Conservation (phyloP, 2,797 vertebrate species). For the Remorina albescens region DNA sequence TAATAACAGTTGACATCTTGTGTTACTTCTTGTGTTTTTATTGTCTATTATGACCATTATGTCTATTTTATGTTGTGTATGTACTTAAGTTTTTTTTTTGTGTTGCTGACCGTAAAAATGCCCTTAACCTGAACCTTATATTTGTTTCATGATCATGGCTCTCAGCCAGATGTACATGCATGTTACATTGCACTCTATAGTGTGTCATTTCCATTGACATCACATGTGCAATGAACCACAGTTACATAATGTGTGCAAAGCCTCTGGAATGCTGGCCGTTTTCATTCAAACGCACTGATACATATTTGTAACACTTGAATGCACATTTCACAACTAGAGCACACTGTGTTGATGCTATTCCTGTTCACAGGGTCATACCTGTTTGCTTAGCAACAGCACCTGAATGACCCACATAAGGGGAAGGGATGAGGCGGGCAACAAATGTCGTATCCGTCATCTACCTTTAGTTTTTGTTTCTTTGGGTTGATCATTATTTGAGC, state of each 20-base stretch:
- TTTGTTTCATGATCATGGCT: not conserved
- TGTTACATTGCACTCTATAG: slow-evolving; percentile 22
- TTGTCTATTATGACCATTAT: too few relatives aligned
- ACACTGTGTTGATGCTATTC: slow-evolving; percentile 34
- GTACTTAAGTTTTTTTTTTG: too few relatives aligned
- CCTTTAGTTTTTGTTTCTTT: not conserved
- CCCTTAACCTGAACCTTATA: too few relatives aligned
- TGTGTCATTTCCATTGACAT: slow-evolving; percentile 29
- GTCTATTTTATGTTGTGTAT: too few relatives aligned
- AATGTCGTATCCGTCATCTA: not conserved
- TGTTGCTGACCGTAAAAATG: too few relatives aligned
- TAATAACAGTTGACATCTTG: too few relatives aligned
- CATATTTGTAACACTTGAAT: slow-evolving; percentile 35
- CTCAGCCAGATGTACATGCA: slow-evolving; percentile 26
- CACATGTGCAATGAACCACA: slow-evolving; percentile 28
- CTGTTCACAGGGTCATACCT: not conserved
- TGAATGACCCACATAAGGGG: slow-evolving; percentile 25
- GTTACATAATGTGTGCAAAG: slow-evolving; percentile 42
- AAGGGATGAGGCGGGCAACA: slow-evolving; percentile 13
- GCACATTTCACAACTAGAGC: slow-evolving; percentile 25
- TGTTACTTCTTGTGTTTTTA: too few relatives aligned
- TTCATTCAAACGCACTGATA: slow-evolving; percentile 45
- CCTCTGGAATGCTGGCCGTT: slow-evolving; percentile 19
- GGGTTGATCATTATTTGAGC: not conserved
- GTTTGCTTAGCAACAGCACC: slow-evolving; percentile 26